Conservation (phyloP, 2,113 vertebrate genomes). For the Hippolais icterina region DNA sequence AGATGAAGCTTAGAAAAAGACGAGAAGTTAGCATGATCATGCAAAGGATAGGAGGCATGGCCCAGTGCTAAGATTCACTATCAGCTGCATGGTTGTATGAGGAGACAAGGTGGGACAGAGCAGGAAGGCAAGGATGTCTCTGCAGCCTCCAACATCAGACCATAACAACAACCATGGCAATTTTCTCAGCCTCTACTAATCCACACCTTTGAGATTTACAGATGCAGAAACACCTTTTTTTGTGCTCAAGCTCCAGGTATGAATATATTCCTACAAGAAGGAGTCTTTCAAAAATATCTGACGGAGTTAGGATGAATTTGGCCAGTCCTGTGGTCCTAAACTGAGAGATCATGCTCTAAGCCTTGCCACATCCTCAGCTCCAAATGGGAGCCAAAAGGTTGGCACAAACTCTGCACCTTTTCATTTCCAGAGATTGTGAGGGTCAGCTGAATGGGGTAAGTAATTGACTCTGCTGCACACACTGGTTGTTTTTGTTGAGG, state of each 20-base stretch:
- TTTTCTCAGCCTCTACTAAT: background rate
- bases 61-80: background rate
- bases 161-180: background rate
- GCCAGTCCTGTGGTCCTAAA: background rate
- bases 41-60: fast-evolving
- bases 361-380: background rate
- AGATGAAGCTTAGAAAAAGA: background rate
- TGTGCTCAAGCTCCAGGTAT: background rate
- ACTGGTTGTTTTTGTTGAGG: background rate
- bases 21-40: background rate
- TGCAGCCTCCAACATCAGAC: background rate
- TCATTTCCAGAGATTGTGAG: background rate
- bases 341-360: background rate
- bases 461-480: background rate
- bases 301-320: background rate
- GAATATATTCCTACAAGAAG: background rate
- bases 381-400: background rate
- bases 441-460: background rate
- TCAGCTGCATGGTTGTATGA: background rate
- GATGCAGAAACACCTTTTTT: background rate
- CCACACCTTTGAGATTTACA: background rate
- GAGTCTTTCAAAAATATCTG: background rate
- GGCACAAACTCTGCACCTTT: background rate
- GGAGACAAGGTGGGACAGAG: background rate
- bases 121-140: background rate